These are phyloP conservation scores for Tachycineta bicolor DNA, from an alignment of 2,113 vertebrate genomes.

Conservation along the genomic window DNA sequence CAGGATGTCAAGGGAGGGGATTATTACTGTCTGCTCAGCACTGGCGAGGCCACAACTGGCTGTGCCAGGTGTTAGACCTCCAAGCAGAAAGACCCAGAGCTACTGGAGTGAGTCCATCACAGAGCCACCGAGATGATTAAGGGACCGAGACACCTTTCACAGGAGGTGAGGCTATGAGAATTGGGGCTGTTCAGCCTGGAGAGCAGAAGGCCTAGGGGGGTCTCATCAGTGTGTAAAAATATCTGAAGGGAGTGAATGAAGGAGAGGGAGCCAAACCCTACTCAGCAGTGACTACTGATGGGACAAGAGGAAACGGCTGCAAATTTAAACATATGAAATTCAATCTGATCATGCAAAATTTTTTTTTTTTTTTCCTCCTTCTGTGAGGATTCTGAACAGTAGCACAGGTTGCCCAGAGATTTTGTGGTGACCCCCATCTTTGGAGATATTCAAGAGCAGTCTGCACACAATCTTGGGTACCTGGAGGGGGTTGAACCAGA, in stretches of 20 bases:
- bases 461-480: background rate
- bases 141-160: background rate
- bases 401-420: background rate
- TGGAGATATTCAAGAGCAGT: background rate
- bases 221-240: background rate
- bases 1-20: background rate
- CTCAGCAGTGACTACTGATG: background rate
- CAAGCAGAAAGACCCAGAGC: accelerated
- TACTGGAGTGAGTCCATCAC: background rate
- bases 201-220: background rate
- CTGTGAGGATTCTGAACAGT: background rate
- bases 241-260: background rate
- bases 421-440: background rate
- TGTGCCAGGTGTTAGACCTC: background rate
- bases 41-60: accelerated
- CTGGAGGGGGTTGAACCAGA: background rate
- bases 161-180: background rate
- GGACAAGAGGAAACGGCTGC: background rate
- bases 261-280: background rate
- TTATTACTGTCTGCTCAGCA: background rate
- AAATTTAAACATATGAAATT: background rate
- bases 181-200: background rate
- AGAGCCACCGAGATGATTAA: background rate
- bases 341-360: background rate
- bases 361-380: background rate